Percentiles rank a stretch among this genome's conserved stretches.
phyloP scores from a whole-genome alignment of 2,797 vertebrate species.

The Pseudochirops cupreus region DNA sequence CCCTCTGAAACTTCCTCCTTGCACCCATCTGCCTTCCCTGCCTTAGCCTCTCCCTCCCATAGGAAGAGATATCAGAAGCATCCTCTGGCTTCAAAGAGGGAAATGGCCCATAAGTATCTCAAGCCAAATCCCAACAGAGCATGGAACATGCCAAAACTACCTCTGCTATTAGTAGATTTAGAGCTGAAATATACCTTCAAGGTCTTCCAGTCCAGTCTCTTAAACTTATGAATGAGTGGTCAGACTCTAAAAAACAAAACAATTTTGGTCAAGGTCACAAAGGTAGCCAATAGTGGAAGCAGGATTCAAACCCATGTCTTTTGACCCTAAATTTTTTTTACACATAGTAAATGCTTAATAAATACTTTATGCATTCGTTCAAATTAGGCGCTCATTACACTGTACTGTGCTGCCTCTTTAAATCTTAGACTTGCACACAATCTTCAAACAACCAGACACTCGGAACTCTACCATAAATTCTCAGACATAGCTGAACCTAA shows the following conservation, averaged over 20 bases:
- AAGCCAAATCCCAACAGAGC: background rate
- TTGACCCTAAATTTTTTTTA: background rate
- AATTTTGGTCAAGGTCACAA: background rate
- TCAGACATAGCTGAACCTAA: background rate
- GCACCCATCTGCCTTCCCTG: fast-evolving
- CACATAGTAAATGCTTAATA: background rate
- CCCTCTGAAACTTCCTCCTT: background rate
- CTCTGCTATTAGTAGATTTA: background rate
- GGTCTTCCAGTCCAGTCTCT: background rate
- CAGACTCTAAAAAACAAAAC: background rate
- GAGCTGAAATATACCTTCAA: background rate
- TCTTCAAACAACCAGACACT: background rate
- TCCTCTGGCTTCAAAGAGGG: background rate
- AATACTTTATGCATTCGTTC: background rate
- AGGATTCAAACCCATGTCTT: background rate
- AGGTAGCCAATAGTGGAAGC: background rate
- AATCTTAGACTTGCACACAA: background rate
- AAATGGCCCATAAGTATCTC: background rate
- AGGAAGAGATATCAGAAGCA: background rate
- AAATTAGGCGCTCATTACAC: background rate
- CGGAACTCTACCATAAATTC: background rate
- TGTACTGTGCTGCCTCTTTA: background rate
- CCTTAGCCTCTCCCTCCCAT: background rate
- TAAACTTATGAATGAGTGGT: background rate
- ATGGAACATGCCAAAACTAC: background rate